Conservation (phyloP, 2,113 vertebrate genomes). For the Pachyramphus minor region DNA sequence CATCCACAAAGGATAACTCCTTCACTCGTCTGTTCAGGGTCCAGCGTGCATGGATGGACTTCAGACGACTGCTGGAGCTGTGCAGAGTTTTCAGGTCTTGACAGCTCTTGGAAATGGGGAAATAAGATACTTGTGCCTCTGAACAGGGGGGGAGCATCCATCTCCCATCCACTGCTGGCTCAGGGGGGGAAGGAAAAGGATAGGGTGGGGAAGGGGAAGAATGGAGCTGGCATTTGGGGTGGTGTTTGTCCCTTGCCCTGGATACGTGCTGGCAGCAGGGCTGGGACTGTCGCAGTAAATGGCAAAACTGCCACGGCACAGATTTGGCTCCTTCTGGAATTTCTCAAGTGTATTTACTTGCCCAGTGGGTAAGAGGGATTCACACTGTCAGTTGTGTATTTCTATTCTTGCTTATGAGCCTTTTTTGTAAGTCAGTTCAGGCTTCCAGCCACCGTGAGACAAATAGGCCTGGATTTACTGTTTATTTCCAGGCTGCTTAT, state of each 20-base stretch:
- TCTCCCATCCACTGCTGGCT: background rate
- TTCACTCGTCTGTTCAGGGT: background rate
- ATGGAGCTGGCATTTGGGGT: background rate
- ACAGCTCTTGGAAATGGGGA: background rate
- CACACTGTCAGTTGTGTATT: background rate
- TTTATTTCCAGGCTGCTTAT: background rate
- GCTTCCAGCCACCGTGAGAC: background rate
- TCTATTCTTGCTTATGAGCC: background rate
- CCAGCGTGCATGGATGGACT: background rate
- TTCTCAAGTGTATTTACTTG: slow-evolving; percentile 12
- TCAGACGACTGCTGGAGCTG: background rate
- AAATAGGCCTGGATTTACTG: background rate
- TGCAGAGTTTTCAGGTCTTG: background rate
- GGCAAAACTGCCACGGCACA: background rate
- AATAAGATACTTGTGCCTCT: background rate
- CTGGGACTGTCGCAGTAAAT: background rate
- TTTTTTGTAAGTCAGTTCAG: background rate
- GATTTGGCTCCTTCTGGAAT: slow-evolving; percentile 2
- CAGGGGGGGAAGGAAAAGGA: background rate
- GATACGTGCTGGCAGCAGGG: background rate
- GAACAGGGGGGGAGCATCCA: fast-evolving
- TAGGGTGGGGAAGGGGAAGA: background rate
- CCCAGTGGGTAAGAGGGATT: slow-evolving; percentile 32
- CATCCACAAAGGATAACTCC: background rate
- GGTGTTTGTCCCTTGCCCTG: background rate